A percentile compares a stretch with the other conserved stretches of the same genome.
phyloP scores from a whole-genome alignment of 2,113 vertebrate genomes.

The human region DNA sequence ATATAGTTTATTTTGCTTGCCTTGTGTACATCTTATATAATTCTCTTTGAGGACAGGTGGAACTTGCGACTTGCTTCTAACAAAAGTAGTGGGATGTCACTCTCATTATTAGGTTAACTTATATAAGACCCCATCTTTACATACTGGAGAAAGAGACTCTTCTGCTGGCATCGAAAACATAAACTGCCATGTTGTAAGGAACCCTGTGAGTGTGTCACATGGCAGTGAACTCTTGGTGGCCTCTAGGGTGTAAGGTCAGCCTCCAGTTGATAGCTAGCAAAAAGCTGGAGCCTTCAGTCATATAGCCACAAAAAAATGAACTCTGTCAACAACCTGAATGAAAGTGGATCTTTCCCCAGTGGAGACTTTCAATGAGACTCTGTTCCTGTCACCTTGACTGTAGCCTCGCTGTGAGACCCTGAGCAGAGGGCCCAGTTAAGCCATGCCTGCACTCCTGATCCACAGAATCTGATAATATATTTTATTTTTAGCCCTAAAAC shows the following conservation, averaged over 20 bases:
- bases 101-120: background rate
- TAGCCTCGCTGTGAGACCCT: background rate
- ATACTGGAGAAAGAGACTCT: background rate
- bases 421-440: background rate
- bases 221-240: background rate
- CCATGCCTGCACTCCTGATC: background rate
- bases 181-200: background rate
- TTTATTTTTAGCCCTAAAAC: background rate
- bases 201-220: background rate
- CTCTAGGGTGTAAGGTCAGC: background rate
- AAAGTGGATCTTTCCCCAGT: background rate
- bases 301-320: background rate
- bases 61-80: background rate
- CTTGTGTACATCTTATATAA: background rate
- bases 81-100: background rate
- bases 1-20: background rate
- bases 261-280: background rate
- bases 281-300: background rate
- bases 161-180: background rate
- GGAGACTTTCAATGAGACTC: background rate
- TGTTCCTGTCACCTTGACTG: background rate
- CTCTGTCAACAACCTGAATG: background rate
- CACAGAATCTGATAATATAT: background rate
- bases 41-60: background rate
- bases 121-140: background rate